Percentiles rank a stretch among this genome's conserved stretches.
Conservation (phyloP, 2,888 invertebrate species). For the Dicranocentrus wangi region DNA sequence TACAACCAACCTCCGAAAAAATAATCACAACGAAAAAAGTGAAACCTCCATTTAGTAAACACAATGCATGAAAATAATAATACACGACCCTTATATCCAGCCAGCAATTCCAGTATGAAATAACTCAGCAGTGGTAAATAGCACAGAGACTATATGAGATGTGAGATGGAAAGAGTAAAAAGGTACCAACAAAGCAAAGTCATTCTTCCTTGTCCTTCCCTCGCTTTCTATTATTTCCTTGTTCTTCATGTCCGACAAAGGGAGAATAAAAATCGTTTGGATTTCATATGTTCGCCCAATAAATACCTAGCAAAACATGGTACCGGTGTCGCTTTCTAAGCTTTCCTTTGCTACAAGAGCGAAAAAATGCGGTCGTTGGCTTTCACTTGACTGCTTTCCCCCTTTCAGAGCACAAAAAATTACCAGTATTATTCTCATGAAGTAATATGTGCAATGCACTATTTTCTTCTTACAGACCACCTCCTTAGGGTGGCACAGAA, state of each 20-base stretch:
- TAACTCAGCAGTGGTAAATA: too few relatives aligned
- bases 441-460: neutral
- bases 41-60: too few relatives aligned
- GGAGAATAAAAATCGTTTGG: slow-evolving; percentile 20
- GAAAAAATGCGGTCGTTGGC: slow-evolving; percentile 42
- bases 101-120: too few relatives aligned
- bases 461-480: neutral
- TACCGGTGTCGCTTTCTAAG: slow-evolving; percentile 4
- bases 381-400: slow-evolving; percentile 31
- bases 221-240: slow-evolving; percentile 1
- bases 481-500: neutral
- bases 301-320: slow-evolving; percentile 28
- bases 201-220: slow-evolving; percentile 32
- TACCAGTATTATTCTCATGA: neutral
- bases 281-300: slow-evolving; percentile 27
- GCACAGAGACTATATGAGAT: too few relatives aligned
- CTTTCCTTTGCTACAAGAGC: neutral
- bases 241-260: slow-evolving; percentile 16
- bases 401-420: neutral
- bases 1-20: too few relatives aligned
- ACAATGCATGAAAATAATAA: too few relatives aligned
- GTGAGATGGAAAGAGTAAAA: too few relatives aligned
- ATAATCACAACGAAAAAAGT: too few relatives aligned
- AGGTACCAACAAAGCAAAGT: slow-evolving; percentile 1
- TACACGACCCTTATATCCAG: too few relatives aligned